phyloP scores from a whole-genome alignment of 2,888 invertebrate species.

The Folsomia candida region DNA sequence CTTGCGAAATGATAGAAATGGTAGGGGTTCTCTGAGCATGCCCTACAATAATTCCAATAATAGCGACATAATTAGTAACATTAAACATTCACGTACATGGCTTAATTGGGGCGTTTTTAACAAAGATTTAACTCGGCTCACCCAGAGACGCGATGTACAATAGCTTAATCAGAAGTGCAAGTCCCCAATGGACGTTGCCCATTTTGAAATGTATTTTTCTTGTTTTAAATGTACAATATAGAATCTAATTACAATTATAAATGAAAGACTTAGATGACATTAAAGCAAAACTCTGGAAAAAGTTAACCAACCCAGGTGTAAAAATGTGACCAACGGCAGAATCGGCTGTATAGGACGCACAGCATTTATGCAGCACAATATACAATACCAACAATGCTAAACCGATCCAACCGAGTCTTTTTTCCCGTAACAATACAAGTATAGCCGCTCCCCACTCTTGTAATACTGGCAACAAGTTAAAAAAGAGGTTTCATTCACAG shows the following conservation, averaged over 20 bases:
- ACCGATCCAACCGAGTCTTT: background rate
- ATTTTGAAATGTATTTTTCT: background rate
- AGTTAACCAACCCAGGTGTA: background rate
- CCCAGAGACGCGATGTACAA: conserved; percentile 3
- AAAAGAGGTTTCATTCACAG: background rate
- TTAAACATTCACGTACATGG: too few relatives aligned
- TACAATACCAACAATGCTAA: background rate
- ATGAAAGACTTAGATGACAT: background rate
- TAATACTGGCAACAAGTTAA: background rate
- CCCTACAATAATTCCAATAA: conserved; percentile 55
- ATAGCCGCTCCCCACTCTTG: background rate
- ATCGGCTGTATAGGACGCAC: too few relatives aligned
- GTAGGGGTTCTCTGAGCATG: conserved; percentile 75
- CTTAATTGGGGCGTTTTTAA: background rate
- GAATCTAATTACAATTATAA: background rate
- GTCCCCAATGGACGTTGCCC: background rate
- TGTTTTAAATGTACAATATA: background rate
- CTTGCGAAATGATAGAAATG: conserved; percentile 86
- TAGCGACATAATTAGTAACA: background rate
- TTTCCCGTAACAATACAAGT: background rate
- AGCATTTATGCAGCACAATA: background rate
- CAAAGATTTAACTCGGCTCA: conserved; percentile 11
- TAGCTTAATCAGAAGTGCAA: conserved; percentile 1
- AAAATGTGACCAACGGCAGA: background rate
- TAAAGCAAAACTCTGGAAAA: too few relatives aligned